A percentile compares a stretch with the other conserved stretches of the same genome.
Evolutionary conservation across 2,113 vertebrate genomes (phyloP).

Genomic region (Ornithorhynchus anatinus): DNA sequence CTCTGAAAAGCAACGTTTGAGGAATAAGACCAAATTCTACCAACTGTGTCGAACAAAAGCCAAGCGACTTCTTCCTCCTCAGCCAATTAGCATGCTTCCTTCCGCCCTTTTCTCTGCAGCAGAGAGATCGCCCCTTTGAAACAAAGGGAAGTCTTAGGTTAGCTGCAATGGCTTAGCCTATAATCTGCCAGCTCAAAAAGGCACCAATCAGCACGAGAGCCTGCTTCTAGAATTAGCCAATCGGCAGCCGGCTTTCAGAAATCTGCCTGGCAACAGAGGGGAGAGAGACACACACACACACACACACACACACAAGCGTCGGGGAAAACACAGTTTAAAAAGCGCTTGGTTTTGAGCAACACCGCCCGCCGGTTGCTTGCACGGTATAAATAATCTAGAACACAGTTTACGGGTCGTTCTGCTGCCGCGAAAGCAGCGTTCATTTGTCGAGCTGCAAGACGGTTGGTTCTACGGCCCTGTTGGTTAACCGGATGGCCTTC

Average conservation of each 20-base stretch:
- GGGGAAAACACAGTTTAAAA: too few relatives aligned
- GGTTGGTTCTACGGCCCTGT: too few relatives aligned
- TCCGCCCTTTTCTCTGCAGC: constrained; percentile 12
- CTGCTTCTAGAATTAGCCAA: constrained; percentile 58
- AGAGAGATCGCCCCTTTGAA: constrained; percentile 23
- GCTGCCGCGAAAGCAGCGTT: too few relatives aligned
- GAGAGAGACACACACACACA: constrained; percentile 11
- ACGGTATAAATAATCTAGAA: constrained; percentile 61
- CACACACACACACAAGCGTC: too few relatives aligned
- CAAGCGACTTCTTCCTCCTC: not conserved
- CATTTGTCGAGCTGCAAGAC: too few relatives aligned
- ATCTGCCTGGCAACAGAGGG: constrained; percentile 71
- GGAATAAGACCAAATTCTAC: not conserved
- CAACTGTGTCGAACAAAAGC: not conserved
- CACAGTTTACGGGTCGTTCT: constrained; percentile 8
- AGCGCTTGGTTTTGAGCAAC: too few relatives aligned
- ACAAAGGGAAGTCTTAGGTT: constrained; percentile 31
- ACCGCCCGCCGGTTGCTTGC: constrained; percentile 51
- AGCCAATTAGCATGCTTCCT: not conserved
- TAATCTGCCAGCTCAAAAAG: constrained; percentile 40
- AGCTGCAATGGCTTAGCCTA: constrained; percentile 45
- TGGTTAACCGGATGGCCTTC: too few relatives aligned
- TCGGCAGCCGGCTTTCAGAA: constrained; percentile 58
- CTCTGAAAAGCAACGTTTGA: not conserved
- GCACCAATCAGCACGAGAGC: constrained; percentile 57